Base-by-base conservation (phyloP, 2,113 vertebrate genomes). In the Agelaius phoeniceus region DNA sequence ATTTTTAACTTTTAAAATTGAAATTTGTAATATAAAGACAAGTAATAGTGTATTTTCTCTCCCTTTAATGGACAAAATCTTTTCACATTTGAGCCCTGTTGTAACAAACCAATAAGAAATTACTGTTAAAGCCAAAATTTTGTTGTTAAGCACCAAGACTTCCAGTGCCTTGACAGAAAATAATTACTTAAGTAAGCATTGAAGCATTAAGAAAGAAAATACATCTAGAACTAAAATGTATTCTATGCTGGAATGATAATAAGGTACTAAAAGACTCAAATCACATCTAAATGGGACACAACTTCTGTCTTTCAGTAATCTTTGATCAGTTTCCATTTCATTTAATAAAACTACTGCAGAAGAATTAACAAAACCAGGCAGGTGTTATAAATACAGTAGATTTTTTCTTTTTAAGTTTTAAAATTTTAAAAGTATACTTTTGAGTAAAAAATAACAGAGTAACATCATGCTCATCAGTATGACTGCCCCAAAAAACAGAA, bases 131-230 rank as follows among this genome's bases (percentile, higher is more conserved):
- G 93, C 94, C 31, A 92, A 93, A 81, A 43, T 17, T 95, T 91
- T 94, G 31, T 63, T 82, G 28, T 65, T 78, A 57, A 59, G 87
- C n/a, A 58, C 15, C 20, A 74, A 48, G 52, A 73, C 5, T 66
- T 89, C 57, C 76, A 81, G 72, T 71, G 79, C 48, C 78, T 87
- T 92, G 49, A 71, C 93, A 93, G 84, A 86, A 92, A 87, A 95
- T 82, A 94, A 96, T 88, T 90, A 85, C 39, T 94, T 96, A 94
- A 97, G 71, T 63, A 66, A 88, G 67, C 72, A 77, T 2, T 96
- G 88, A 98, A 97, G 93, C 96, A 97, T 93, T 93, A 94, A 96
- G 95, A 87, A 90, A 93, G 74, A 89, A 95, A 89, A 90, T 51
- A 81, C 23, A 92, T 23, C 46, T 87, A 67, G 82, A 96, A 97